These are phyloP conservation scores for Xyliphius kryptos DNA, from an alignment of 2,113 vertebrate genomes.

Conservation along the genomic window DNA sequence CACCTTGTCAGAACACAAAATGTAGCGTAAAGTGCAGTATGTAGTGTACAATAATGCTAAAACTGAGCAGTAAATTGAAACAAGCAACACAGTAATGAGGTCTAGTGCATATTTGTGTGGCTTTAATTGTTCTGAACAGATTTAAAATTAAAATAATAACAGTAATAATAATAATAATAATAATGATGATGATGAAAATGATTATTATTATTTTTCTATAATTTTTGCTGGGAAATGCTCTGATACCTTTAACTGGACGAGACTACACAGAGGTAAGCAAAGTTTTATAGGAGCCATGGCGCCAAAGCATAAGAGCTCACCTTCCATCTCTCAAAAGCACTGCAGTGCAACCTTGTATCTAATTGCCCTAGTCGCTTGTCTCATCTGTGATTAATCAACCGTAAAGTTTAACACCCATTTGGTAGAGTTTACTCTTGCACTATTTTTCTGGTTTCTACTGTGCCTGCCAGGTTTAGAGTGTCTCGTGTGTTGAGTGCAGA, in stretches of 20 bases:
- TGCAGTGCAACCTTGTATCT: constrained; percentile 42
- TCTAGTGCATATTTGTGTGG: no score
- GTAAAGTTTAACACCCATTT: constrained; percentile 51
- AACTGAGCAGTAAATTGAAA: no score
- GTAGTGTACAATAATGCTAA: no score
- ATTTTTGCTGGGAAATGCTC: constrained; percentile 23
- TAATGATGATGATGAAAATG: no score
- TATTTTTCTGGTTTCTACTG: constrained; percentile 29
- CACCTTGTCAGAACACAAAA: constrained; percentile 34
- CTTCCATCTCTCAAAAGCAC: constrained; percentile 30
- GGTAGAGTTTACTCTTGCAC: constrained; percentile 43
- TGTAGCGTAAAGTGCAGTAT: no score
- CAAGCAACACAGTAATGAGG: no score
- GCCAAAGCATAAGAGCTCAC: constrained; percentile 53
- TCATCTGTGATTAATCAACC: constrained; percentile 65
- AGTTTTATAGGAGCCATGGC: constrained; percentile 56
- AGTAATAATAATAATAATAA: no score
- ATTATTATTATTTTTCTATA: no score
- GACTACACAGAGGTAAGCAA: constrained; percentile 45
- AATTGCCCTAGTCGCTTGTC: constrained; percentile 49
- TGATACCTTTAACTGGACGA: constrained; percentile 39
- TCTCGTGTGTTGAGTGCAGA: constrained; percentile 48
- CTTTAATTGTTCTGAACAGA: no score
- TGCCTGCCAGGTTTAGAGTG: constrained; percentile 61
- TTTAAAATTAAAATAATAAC: no score